Evolutionary conservation across 2,113 vertebrate species (phyloP).

Genomic region (Lucifuga dentata): DNA sequence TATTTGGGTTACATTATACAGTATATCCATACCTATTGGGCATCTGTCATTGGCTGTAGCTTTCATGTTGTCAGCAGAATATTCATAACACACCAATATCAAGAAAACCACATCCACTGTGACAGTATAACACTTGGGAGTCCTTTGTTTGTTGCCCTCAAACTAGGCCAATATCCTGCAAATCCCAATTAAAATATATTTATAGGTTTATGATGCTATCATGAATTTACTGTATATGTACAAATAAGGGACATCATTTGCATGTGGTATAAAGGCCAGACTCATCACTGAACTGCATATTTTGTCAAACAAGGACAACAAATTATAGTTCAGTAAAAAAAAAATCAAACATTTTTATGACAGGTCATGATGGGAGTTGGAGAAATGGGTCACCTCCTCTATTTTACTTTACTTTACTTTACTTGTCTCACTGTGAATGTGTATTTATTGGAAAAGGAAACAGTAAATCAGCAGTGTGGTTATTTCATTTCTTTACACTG

Average conservation of each 20-base stretch:
- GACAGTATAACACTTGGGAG: too few relatives aligned
- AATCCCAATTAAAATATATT: not conserved
- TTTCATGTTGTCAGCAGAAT: too few relatives aligned
- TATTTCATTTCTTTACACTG: constrained; percentile 11
- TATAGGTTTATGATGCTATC: not conserved
- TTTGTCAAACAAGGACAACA: constrained; percentile 24
- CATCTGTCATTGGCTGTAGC: too few relatives aligned
- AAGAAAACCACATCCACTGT: too few relatives aligned
- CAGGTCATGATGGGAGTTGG: constrained; percentile 27
- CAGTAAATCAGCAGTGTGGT: constrained; percentile 28
- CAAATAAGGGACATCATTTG: constrained; percentile 23
- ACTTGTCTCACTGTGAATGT: too few relatives aligned
- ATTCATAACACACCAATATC: too few relatives aligned
- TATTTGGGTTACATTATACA: not conserved
- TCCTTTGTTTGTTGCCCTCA: constrained; percentile 7
- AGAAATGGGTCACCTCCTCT: constrained; percentile 31
- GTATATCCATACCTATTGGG: too few relatives aligned
- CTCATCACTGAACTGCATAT: constrained; percentile 17
- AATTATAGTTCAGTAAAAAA: constrained; percentile 18
- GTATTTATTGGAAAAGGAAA: too few relatives aligned
- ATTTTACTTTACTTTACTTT: too few relatives aligned
- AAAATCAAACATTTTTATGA: constrained; percentile 19
- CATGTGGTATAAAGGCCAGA: not conserved
- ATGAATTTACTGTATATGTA: not conserved
- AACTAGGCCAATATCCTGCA: constrained; percentile 3